phyloP scores from a whole-genome alignment of 2,113 vertebrate species.

The Pseudopodoces humilis region DNA sequence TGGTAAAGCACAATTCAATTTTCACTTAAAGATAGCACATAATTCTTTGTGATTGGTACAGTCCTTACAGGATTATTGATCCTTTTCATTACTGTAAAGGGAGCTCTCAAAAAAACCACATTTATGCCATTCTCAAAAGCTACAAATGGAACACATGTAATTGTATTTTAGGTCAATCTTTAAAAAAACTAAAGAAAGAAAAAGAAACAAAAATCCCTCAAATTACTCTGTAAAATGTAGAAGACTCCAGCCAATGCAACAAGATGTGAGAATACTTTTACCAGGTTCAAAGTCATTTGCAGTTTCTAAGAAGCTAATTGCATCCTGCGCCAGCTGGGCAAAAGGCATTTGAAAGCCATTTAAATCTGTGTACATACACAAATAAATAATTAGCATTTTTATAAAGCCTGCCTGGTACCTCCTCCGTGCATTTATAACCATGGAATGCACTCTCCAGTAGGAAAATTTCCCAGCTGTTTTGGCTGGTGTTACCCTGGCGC shows the following conservation, averaged over 20 bases:
- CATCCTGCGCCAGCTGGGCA: slow-evolving; percentile 50
- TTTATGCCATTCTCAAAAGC: slow-evolving; percentile 65
- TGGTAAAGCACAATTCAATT: slow-evolving; percentile 79
- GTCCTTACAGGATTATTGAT: slow-evolving; percentile 76
- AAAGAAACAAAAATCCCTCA: not conserved
- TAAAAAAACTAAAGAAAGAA: not conserved
- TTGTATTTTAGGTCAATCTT: slow-evolving; percentile 55
- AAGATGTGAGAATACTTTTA: slow-evolving; percentile 10
- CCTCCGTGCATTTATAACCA: slow-evolving; percentile 12
- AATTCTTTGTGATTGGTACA: slow-evolving; percentile 70
- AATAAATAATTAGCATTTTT: slow-evolving; percentile 69
- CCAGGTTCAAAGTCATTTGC: slow-evolving; percentile 47
- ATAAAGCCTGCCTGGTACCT: slow-evolving; percentile 39
- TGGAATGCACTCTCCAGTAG: not conserved
- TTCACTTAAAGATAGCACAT: slow-evolving; percentile 78
- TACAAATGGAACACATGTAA: slow-evolving; percentile 69
- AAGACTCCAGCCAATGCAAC: not conserved
- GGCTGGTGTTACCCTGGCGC: slow-evolving; percentile 9
- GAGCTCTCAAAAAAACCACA: slow-evolving; percentile 66
- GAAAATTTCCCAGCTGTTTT: slow-evolving; percentile 41
- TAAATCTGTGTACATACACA: slow-evolving; percentile 52
- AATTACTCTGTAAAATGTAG: not conserved
- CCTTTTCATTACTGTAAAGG: slow-evolving; percentile 71
- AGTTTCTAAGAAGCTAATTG: slow-evolving; percentile 53
- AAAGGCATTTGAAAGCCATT: slow-evolving; percentile 54